phyloP scores from a whole-genome alignment of 2,797 vertebrate genomes.

The Luscinia megarhynchos region DNA sequence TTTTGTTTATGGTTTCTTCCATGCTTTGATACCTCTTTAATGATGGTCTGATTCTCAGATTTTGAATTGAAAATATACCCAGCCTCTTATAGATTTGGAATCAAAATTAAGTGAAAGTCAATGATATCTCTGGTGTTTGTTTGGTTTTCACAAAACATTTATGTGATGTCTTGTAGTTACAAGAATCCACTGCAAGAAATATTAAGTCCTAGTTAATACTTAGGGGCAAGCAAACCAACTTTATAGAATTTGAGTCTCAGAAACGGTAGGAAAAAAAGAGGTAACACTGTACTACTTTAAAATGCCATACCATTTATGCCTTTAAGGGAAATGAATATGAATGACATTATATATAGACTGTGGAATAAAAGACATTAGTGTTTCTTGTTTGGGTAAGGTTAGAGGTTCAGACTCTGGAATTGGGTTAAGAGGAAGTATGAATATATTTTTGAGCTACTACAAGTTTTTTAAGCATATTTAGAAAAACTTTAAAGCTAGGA shows the following conservation, averaged over 20 bases:
- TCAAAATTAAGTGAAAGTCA: neutral
- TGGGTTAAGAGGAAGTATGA: neutral
- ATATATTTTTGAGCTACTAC: neutral
- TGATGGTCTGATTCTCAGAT: neutral
- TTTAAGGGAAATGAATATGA: neutral
- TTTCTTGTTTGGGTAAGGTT: neutral
- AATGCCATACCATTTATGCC: neutral
- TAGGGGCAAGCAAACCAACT: neutral
- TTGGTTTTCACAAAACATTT: neutral
- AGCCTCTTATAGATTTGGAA: neutral
- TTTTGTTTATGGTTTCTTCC: neutral
- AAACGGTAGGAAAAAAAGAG: neutral
- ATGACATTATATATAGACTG: neutral
- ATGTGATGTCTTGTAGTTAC: neutral
- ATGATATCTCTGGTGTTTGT: neutral
- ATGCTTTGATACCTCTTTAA: neutral
- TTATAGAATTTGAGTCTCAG: neutral
- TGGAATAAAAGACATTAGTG: neutral
- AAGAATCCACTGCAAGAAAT: neutral
- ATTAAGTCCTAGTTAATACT: neutral
- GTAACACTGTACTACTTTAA: neutral
- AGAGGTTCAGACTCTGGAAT: neutral
- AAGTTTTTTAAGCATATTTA: neutral
- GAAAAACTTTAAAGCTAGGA: neutral
- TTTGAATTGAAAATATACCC: neutral